These are phyloP conservation scores for Mus pahari DNA, from an alignment of 2,113 vertebrate species.

Conservation along the genomic window DNA sequence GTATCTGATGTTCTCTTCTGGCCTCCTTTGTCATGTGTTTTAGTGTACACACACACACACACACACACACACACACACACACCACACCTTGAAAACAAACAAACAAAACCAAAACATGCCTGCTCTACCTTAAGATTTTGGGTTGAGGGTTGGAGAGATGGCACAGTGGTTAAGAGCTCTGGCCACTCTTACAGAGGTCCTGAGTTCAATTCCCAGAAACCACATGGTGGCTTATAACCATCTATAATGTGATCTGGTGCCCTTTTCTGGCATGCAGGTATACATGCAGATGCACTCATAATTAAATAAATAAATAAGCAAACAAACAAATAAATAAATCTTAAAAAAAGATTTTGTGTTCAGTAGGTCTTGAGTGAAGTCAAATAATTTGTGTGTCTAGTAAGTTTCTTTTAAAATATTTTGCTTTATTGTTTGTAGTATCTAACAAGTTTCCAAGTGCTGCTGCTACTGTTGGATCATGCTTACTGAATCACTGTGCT, in stretches of 20 bases:
- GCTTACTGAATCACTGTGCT: slow-evolving; percentile 23
- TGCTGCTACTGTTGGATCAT: slow-evolving; percentile 21
- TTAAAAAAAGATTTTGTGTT: background rate
- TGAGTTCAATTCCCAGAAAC: too few relatives aligned
- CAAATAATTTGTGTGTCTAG: slow-evolving; percentile 44
- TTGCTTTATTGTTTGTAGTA: background rate
- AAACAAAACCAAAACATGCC: background rate
- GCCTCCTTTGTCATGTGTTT: background rate
- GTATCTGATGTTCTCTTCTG: background rate
- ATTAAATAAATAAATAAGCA: too few relatives aligned
- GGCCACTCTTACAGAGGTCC: too few relatives aligned
- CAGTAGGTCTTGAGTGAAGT: background rate
- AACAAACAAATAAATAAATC: too few relatives aligned
- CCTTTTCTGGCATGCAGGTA: too few relatives aligned
- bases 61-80: background rate
- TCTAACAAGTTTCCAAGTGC: slow-evolving; percentile 21
- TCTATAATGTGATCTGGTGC: too few relatives aligned
- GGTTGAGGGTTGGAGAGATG: background rate
- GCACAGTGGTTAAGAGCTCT: too few relatives aligned
- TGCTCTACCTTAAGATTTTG: slow-evolving; percentile 3
- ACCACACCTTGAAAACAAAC: background rate
- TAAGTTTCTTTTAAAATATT: background rate
- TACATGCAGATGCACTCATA: too few relatives aligned
- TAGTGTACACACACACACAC: background rate
- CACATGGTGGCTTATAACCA: too few relatives aligned